A percentile compares a stretch with the other conserved stretches of the same genome.
phyloP scores from a whole-genome alignment of 2,888 invertebrate genomes.

The Cryptops parisi region DNA sequence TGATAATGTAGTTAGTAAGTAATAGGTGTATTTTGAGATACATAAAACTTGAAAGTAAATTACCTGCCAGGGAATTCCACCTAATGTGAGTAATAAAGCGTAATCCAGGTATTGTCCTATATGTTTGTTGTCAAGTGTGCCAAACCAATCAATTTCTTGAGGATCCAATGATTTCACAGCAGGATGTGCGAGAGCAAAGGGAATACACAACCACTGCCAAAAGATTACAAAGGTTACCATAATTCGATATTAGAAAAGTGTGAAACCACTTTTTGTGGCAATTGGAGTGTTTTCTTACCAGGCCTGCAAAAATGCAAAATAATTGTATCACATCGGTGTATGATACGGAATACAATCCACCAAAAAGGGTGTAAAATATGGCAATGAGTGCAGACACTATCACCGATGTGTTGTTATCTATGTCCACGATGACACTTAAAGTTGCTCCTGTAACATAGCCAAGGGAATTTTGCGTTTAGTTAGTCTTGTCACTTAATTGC shows the following conservation, averaged over 20 bases:
- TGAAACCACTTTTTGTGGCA: too few species aligned
- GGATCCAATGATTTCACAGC: constrained; percentile 60
- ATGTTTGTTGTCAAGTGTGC: constrained; percentile 52
- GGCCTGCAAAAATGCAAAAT: constrained; percentile 92
- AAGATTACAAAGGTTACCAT: constrained; percentile 2
- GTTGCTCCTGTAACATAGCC: constrained; percentile 62
- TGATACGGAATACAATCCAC: constrained; percentile 94
- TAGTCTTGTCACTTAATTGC: too few species aligned
- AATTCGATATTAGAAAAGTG: too few species aligned
- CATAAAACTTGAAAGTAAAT: too few species aligned
- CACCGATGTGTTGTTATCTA: constrained; percentile 83
- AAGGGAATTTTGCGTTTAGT: background rate
- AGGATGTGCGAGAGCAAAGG: constrained; percentile 80
- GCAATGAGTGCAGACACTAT: constrained; percentile 93
- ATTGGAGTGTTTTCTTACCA: constrained; percentile 51
- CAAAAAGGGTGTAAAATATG: constrained; percentile 92
- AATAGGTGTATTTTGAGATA: too few species aligned
- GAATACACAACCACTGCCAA: constrained; percentile 83
- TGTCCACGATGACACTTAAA: constrained; percentile 88
- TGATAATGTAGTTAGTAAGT: too few species aligned
- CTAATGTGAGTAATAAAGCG: constrained; percentile 75
- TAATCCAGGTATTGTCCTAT: constrained; percentile 76
- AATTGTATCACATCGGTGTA: constrained; percentile 98
- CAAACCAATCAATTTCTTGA: constrained; percentile 82
- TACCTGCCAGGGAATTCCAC: constrained; percentile 95